Conservation (phyloP, 2,888 invertebrate genomes). For the Drosophila quinaria region DNA sequence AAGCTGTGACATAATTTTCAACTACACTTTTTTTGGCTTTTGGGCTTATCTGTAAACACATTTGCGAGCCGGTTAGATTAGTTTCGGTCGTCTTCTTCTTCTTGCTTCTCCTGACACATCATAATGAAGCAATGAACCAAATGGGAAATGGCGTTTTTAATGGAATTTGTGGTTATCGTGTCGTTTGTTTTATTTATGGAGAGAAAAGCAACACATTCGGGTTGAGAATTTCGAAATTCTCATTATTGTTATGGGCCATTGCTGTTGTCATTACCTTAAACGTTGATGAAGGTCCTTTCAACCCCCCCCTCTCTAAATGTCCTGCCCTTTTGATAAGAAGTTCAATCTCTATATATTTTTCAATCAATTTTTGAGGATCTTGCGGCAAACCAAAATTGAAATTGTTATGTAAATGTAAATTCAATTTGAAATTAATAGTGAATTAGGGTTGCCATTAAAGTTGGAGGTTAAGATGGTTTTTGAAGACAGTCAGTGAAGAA, state of each 20-base stretch:
- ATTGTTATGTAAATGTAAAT: slow-evolving; percentile 56
- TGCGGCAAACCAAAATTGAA: slow-evolving; percentile 44
- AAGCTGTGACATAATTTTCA: slow-evolving; percentile 63
- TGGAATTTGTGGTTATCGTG: slow-evolving; percentile 70
- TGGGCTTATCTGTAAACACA: slow-evolving; percentile 54
- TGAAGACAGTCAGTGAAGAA: slow-evolving; percentile 5
- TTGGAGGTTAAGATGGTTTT: background rate
- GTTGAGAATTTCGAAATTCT: slow-evolving; percentile 50
- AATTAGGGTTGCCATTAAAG: slow-evolving; percentile 28
- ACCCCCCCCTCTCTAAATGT: background rate
- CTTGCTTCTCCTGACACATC: slow-evolving; percentile 45
- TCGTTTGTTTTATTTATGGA: slow-evolving; percentile 67
- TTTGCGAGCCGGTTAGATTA: slow-evolving; percentile 48
- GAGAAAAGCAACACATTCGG: slow-evolving; percentile 18
- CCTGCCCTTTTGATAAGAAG: slow-evolving; percentile 1
- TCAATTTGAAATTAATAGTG: slow-evolving; percentile 64
- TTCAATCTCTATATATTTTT: slow-evolving; percentile 34
- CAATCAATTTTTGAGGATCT: slow-evolving; percentile 40
- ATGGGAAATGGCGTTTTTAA: slow-evolving; percentile 61
- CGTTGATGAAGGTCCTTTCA: slow-evolving; percentile 50
- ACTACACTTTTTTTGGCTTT: slow-evolving; percentile 29
- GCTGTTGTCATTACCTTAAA: slow-evolving; percentile 64
- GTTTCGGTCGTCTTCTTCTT: slow-evolving; percentile 20
- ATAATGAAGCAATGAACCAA: slow-evolving; percentile 63
- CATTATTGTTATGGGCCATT: slow-evolving; percentile 64